A percentile compares a stretch with the other conserved stretches of the same genome.
Evolutionary conservation across 2,888 invertebrate species (phyloP).

Genomic region (Melinopterus prodromus): DNA sequence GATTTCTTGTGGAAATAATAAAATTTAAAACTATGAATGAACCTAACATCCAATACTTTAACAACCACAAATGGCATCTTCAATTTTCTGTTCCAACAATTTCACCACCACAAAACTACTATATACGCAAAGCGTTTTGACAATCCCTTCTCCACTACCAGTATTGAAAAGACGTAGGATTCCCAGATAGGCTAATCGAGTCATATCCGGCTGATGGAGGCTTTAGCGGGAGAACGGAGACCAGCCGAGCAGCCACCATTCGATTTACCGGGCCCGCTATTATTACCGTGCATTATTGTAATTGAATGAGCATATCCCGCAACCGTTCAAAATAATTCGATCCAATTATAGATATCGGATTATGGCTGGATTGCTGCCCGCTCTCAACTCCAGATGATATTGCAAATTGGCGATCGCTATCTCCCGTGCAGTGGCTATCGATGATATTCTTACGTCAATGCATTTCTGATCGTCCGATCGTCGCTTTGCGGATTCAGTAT

Average conservation of each 20-base stretch:
- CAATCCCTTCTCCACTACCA: no score
- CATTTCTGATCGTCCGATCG: constrained; percentile 39
- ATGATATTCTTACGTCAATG: constrained; percentile 36
- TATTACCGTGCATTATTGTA: constrained; percentile 39
- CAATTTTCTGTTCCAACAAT: no score
- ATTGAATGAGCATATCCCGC: constrained; percentile 40
- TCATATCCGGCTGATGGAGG: constrained; percentile 16
- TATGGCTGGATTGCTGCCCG: constrained; percentile 28
- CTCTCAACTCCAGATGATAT: constrained; percentile 25
- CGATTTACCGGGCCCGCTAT: constrained; percentile 27
- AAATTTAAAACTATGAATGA: background rate
- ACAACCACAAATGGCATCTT: no score
- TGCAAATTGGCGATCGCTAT: constrained; percentile 35
- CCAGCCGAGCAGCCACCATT: constrained; percentile 23
- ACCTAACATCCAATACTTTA: background rate
- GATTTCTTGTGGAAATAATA: no score
- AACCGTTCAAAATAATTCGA: constrained; percentile 40
- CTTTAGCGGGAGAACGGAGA: constrained; percentile 7
- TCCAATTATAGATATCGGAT: constrained; percentile 41
- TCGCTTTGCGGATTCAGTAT: background rate
- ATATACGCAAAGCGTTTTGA: no score
- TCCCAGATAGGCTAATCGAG: background rate
- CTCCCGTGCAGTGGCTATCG: constrained; percentile 24
- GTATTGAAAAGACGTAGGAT: background rate
- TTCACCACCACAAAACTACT: no score